Evolutionary conservation across 2,797 vertebrate genomes (phyloP).

Genomic region (Heterohyrax brucei): DNA sequence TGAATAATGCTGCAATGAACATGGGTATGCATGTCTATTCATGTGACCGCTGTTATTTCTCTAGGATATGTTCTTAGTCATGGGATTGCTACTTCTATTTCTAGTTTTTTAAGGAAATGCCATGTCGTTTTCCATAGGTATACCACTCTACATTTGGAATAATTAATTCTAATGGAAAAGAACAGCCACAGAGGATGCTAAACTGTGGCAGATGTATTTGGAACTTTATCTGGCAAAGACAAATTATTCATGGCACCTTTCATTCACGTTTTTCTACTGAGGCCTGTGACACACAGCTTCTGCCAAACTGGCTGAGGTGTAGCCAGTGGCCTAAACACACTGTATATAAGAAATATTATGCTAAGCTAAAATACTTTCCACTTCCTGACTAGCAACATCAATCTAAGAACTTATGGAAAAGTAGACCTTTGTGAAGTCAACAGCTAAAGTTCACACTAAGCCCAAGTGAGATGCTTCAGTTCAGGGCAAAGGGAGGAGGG

Average conservation of each 20-base stretch:
- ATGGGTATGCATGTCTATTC: too few species aligned
- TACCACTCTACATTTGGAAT: too few species aligned
- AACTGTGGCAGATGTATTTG: background rate
- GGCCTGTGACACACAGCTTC: constrained; percentile 20
- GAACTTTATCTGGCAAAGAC: background rate
- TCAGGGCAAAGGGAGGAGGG: background rate
- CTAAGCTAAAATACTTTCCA: constrained; percentile 51
- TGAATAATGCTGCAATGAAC: too few species aligned
- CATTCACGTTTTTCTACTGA: constrained; percentile 24
- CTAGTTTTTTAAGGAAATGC: too few species aligned
- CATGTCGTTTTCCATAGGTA: too few species aligned
- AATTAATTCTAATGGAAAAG: constrained; percentile 42
- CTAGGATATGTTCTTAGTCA: too few species aligned
- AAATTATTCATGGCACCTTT: background rate
- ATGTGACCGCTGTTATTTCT: too few species aligned
- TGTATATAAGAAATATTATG: background rate
- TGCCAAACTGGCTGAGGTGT: background rate
- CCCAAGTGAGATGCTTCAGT: background rate
- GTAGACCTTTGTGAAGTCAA: constrained; percentile 9
- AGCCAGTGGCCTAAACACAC: constrained; percentile 17
- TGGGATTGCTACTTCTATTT: too few species aligned
- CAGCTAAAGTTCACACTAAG: constrained; percentile 28
- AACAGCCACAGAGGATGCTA: constrained; percentile 56
- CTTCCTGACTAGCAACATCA: constrained; percentile 51
- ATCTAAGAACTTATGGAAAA: constrained; percentile 17